Evolutionary conservation across 2,888 invertebrate species (phyloP).

Genomic region (Drosophila neotestacea): DNA sequence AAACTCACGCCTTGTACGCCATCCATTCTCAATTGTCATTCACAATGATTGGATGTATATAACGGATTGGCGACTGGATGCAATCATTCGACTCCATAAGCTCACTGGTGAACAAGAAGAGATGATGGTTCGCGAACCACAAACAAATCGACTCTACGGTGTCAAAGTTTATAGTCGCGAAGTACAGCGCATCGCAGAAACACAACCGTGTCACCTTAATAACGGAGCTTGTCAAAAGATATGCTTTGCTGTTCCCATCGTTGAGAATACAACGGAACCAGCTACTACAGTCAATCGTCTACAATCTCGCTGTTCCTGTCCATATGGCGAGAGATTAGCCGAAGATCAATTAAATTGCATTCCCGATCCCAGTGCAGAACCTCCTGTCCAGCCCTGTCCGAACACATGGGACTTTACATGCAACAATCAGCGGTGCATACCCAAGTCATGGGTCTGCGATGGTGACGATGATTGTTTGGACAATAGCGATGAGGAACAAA

Average conservation of each 20-base stretch:
- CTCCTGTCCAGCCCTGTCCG: constrained; percentile 94
- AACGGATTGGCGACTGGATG: constrained; percentile 98
- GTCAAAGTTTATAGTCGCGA: constrained; percentile 94
- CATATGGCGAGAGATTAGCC: constrained; percentile 94
- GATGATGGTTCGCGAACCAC: constrained; percentile 94
- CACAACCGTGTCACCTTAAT: constrained; percentile 93
- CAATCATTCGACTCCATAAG: constrained; percentile 96
- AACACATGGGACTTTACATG: constrained; percentile 98
- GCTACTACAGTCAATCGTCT: constrained; percentile 84
- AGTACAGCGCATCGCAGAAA: constrained; percentile 89
- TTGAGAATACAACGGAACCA: constrained; percentile 78
- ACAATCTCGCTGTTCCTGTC: constrained; percentile 93
- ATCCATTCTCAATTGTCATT: constrained; percentile 96
- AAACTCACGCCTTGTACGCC: constrained; percentile 93
- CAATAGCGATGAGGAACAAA: constrained; percentile 97
- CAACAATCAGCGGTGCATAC: constrained; percentile 95
- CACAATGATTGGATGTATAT: constrained; percentile 97
- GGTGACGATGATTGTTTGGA: constrained; percentile 98
- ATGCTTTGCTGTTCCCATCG: constrained; percentile 94
- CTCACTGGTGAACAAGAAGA: constrained; percentile 94
- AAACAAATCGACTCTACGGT: constrained; percentile 95
- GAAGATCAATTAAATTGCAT: constrained; percentile 90
- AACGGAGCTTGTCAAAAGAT: constrained; percentile 97
- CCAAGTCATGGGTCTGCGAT: constrained; percentile 97
- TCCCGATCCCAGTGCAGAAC: constrained; percentile 93